Percentiles rank a stretch among this genome's conserved stretches.
Evolutionary conservation across 2,797 vertebrate genomes (phyloP).

Genomic region (Echiichthys vipera): DNA sequence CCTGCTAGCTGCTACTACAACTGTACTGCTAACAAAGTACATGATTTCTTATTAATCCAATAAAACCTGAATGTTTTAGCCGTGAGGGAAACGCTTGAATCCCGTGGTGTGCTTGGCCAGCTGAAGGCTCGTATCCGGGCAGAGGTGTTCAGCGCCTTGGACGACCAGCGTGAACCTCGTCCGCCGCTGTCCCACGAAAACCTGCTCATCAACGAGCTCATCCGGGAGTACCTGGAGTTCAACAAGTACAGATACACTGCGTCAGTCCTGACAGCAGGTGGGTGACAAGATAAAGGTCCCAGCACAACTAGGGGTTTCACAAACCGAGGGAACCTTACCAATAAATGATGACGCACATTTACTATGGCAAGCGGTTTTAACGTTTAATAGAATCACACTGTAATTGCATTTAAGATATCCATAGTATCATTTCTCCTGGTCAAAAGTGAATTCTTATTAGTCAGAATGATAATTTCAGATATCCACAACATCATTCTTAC

Average conservation of each 20-base stretch:
- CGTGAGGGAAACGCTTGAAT: constrained; percentile 92
- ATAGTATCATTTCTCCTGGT: no score
- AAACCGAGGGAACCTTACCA: neutral
- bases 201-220: constrained; percentile 94
- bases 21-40: accelerated
- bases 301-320: neutral
- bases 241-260: constrained; percentile 92
- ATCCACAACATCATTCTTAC: no score
- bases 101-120: constrained; percentile 89
- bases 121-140: constrained; percentile 94
- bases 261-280: constrained; percentile 93
- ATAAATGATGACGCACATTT: no score
- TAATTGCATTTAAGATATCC: no score
- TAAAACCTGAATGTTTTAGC: constrained; percentile 74
- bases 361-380: no score
- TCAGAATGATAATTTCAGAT: no score
- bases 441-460: no score
- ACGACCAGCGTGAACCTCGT: constrained; percentile 86
- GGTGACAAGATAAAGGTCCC: neutral
- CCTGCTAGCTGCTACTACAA: no score
- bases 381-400: no score
- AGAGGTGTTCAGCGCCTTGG: constrained; percentile 92
- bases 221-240: constrained; percentile 95
- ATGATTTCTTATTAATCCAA: neutral
- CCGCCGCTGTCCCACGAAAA: constrained; percentile 91